These are phyloP conservation scores for Homarus americanus DNA, from an alignment of 1,140 invertebrate genomes.

Conservation along the genomic window DNA sequence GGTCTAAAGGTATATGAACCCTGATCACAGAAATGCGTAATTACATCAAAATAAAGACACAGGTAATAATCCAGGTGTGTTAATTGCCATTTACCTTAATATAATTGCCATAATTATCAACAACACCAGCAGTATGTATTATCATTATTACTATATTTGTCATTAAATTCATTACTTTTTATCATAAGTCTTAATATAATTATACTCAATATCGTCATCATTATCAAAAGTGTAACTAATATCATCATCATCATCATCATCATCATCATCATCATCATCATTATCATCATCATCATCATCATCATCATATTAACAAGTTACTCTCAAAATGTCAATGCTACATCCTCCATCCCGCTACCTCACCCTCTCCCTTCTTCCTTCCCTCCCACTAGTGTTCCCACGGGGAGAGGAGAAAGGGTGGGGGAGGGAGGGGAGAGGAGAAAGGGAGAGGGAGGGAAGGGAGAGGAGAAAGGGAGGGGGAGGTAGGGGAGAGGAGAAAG, in stretches of 20 bases:
- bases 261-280: not conserved
- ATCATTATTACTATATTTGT: not conserved
- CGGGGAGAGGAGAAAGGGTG: not conserved
- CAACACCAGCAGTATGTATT: too few species aligned
- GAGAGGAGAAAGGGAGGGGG: too few species aligned
- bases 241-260: not conserved
- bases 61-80: too few species aligned
- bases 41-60: too few species aligned
- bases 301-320: too few species aligned
- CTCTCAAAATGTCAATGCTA: not conserved
- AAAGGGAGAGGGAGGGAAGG: too few species aligned
- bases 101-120: too few species aligned
- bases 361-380: constrained; percentile 39
- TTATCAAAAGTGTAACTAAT: not conserved
- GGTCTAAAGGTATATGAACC: too few species aligned
- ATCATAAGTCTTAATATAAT: not conserved
- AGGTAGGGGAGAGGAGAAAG: too few species aligned
- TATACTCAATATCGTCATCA: not conserved
- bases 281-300: not conserved
- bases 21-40: too few species aligned
- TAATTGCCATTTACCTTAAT: too few species aligned
- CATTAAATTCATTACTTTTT: not conserved
- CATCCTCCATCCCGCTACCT: not conserved
- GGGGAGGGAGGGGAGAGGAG: too few species aligned
- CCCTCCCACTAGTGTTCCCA: constrained; percentile 11